Percentiles rank a stretch among this genome's conserved stretches.
phyloP scores from a whole-genome alignment of 92 coral and sea anemone genomes.

The Epizoanthus rinbou region DNA sequence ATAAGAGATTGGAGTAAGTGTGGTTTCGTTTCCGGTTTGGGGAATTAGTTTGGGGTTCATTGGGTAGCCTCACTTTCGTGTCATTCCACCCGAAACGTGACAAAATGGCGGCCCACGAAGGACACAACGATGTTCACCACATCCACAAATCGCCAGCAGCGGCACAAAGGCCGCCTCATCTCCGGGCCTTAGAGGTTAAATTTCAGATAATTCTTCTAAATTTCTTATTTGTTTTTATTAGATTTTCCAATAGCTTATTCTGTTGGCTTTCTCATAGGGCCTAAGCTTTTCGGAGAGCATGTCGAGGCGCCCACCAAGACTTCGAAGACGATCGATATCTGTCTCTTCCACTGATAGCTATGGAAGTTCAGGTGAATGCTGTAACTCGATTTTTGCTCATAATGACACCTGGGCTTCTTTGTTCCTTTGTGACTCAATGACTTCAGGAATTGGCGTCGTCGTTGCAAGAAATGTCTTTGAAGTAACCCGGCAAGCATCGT shows the following conservation, averaged over 20 bases:
- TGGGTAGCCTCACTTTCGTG: conserved; percentile 56
- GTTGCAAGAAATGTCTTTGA: conserved; percentile 23
- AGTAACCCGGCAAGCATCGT: conserved; percentile 28
- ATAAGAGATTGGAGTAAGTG: not conserved
- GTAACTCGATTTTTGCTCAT: conserved; percentile 6
- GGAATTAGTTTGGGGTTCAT: conserved; percentile 2
- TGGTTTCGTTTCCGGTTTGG: conserved; percentile 1
- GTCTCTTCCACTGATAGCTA: conserved; percentile 99
- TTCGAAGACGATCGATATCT: conserved; percentile 99
- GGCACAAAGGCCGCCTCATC: conserved; percentile 98
- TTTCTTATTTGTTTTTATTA: not conserved
- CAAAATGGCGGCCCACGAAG: conserved; percentile 98
- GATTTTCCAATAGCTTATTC: conserved; percentile 1
- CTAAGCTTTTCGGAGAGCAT: conserved; percentile 98
- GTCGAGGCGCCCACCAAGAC: conserved; percentile 99
- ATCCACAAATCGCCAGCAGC: conserved; percentile 99
- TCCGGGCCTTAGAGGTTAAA: conserved; percentile 92
- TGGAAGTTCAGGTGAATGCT: conserved; percentile 96
- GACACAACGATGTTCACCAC: conserved; percentile 67
- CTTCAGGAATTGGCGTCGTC: conserved; percentile 18
- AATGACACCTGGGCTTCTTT: not conserved
- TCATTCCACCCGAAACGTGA: conserved; percentile 49
- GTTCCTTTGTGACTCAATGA: not conserved
- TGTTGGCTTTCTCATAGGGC: conserved; percentile 78
- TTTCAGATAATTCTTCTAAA: not conserved